Percentiles rank a stretch among this genome's conserved stretches.
Conservation (phyloP, 2,113 vertebrate species). For the Eulacestoma nigropectus region DNA sequence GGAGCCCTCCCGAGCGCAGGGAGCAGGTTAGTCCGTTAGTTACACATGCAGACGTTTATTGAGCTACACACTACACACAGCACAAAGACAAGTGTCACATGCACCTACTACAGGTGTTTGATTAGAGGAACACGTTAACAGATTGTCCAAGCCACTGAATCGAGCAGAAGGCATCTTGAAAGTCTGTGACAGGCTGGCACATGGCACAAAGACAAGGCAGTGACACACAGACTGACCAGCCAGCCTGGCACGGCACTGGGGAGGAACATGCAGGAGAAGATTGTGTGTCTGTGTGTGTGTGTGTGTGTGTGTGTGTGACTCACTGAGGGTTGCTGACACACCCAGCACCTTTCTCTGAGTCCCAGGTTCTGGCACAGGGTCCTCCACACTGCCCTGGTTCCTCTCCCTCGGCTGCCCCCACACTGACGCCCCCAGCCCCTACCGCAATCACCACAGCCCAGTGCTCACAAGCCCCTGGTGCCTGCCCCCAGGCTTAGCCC, state of each 20-base stretch:
- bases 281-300: fast-evolving
- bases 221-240: not conserved
- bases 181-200: not conserved
- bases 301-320: fast-evolving
- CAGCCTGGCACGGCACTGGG: not conserved
- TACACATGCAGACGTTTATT: not conserved
- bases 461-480: fast-evolving
- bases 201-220: not conserved
- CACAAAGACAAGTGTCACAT: not conserved
- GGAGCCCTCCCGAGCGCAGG: fast-evolving
- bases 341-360: fast-evolving
- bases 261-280: not conserved
- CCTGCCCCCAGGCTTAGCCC: not conserved
- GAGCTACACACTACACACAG: not conserved
- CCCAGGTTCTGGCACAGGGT: not conserved
- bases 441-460: fast-evolving
- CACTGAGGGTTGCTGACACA: not conserved
- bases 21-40: not conserved
- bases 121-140: not conserved
- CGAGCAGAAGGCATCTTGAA: not conserved
- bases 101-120: not conserved
- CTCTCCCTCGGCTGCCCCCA: not conserved
- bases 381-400: fast-evolving
- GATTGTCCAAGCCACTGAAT: not conserved
- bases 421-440: fast-evolving